Conservation (phyloP, 1,140 invertebrate genomes). For the Drosophila orena region DNA sequence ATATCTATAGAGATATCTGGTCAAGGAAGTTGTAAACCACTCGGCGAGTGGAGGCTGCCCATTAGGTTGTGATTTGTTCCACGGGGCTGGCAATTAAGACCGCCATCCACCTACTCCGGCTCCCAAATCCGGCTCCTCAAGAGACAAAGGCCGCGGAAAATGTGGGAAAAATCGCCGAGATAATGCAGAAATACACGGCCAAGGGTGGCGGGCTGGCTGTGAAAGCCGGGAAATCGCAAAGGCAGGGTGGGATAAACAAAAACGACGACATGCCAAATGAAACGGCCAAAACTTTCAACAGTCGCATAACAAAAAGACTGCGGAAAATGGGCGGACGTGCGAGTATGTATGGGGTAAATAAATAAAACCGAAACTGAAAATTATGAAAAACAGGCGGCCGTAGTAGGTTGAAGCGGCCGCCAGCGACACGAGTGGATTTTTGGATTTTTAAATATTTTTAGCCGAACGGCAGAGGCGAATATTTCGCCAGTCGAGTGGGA, state of each 20-base stretch:
- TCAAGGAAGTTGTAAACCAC: slow-evolving; percentile 75
- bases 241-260: slow-evolving; percentile 62
- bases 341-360: slow-evolving; percentile 64
- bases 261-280: slow-evolving; percentile 69
- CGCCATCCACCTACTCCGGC: slow-evolving; percentile 21
- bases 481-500: slow-evolving; percentile 66
- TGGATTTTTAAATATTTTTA: slow-evolving; percentile 82
- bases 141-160: slow-evolving; percentile 56
- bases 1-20: slow-evolving; percentile 40
- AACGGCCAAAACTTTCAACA: slow-evolving; percentile 51
- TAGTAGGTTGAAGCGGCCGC: slow-evolving; percentile 41
- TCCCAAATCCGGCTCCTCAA: slow-evolving; percentile 15
- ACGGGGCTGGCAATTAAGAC: slow-evolving; percentile 22
- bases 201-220: slow-evolving; percentile 12
- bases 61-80: slow-evolving; percentile 77
- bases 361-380: slow-evolving; percentile 76
- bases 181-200: slow-evolving; percentile 25
- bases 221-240: slow-evolving; percentile 23
- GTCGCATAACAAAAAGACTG: slow-evolving; percentile 29
- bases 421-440: slow-evolving; percentile 62
- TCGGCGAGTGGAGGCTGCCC: slow-evolving; percentile 18
- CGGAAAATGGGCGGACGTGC: slow-evolving; percentile 25
- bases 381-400: slow-evolving; percentile 78
- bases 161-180: slow-evolving; percentile 16
- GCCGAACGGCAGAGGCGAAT: slow-evolving; percentile 62